Conservation (phyloP, 2,113 vertebrate genomes). For the Tragelaphus imberbis region DNA sequence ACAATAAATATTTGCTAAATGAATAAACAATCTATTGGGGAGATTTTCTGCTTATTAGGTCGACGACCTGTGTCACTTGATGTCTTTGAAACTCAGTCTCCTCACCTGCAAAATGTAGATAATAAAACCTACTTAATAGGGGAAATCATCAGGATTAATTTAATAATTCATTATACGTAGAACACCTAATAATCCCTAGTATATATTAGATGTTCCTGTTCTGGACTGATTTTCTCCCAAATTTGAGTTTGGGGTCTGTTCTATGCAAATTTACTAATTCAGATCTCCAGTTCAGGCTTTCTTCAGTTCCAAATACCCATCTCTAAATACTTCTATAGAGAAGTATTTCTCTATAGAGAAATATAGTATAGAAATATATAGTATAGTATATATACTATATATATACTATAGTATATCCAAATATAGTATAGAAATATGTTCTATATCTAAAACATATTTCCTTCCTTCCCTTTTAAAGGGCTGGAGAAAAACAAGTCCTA, state of each 20-base stretch:
- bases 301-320: slow-evolving; percentile 11
- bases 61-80: background rate
- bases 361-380: too few relatives aligned
- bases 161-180: background rate
- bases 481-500: background rate
- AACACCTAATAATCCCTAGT: background rate
- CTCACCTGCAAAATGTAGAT: background rate
- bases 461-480: background rate
- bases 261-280: background rate
- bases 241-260: slow-evolving; percentile 5
- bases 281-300: background rate
- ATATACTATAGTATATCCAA: too few relatives aligned
- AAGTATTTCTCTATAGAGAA: too few relatives aligned
- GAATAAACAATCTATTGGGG: background rate
- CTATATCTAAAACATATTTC: background rate
- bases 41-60: background rate
- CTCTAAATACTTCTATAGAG: background rate
- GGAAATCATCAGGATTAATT: background rate
- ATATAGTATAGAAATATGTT: too few relatives aligned
- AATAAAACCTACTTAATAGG: background rate
- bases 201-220: background rate
- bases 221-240: background rate
- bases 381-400: too few relatives aligned
- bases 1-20: background rate
- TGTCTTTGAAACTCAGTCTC: background rate